phyloP scores from a whole-genome alignment of 2,797 vertebrate species.

The Yasuhikotakia modesta region DNA sequence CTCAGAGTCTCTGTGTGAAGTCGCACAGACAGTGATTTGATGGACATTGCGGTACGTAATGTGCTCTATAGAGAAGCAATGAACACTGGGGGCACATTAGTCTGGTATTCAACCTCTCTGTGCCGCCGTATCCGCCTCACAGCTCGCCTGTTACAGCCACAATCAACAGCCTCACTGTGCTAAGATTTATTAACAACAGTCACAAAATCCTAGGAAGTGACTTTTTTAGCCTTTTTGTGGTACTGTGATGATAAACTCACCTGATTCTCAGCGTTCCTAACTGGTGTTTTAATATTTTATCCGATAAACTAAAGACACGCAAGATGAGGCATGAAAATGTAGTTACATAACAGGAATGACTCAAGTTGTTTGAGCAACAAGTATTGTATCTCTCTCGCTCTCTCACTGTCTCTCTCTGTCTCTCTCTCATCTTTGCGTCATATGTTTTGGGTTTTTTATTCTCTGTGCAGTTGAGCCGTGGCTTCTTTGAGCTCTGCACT shows the following conservation, averaged over 20 bases:
- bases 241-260: not conserved
- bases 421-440: slow-evolving; percentile 12
- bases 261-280: too few species aligned
- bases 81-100: slow-evolving; percentile 36
- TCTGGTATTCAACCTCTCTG: slow-evolving; percentile 31
- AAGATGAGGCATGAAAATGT: too few species aligned
- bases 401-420: not conserved
- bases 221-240: not conserved
- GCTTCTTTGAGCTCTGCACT: slow-evolving; percentile 74
- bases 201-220: not conserved
- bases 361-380: not conserved
- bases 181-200: not conserved
- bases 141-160: slow-evolving; percentile 12
- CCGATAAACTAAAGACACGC: too few species aligned
- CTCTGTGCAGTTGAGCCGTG: slow-evolving; percentile 52
- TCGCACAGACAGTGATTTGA: slow-evolving; percentile 37
- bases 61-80: slow-evolving; percentile 25
- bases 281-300: too few species aligned
- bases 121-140: not conserved
- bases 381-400: not conserved
- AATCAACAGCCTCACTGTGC: slow-evolving; percentile 2
- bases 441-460: slow-evolving; percentile 40
- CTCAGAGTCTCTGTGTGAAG: slow-evolving; percentile 28
- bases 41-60: slow-evolving; percentile 36
- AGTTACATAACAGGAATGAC: too few species aligned